A percentile compares a stretch with the other conserved stretches of the same genome.
Conservation (phyloP, 2,113 vertebrate genomes). For the Erythrolamprus reginae region DNA sequence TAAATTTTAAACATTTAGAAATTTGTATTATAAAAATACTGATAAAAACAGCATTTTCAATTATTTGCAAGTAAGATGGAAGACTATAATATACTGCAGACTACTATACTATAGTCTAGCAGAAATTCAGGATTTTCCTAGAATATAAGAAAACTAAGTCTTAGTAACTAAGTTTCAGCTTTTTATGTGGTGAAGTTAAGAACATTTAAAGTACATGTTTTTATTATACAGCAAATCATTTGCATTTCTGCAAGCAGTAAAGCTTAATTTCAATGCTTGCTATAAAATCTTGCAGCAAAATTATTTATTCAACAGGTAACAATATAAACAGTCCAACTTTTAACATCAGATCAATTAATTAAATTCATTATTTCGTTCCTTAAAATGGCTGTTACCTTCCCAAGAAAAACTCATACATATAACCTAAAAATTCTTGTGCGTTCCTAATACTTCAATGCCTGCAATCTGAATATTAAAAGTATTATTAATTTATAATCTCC, state of each 20-base stretch:
- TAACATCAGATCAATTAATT: not conserved
- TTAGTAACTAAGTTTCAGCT: not conserved
- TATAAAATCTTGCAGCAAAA: constrained; percentile 18
- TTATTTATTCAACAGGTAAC: not conserved
- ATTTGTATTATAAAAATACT: constrained; percentile 3
- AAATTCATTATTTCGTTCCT: not conserved
- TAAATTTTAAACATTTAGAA: not conserved
- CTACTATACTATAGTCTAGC: not conserved
- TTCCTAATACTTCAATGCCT: not conserved
- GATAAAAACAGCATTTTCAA: not conserved
- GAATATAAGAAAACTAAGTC: constrained; percentile 24
- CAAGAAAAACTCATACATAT: not conserved
- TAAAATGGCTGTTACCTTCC: not conserved
- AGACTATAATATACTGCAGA: not conserved
- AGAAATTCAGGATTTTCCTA: constrained; percentile 18
- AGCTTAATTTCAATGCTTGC: not conserved
- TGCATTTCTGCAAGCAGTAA: constrained; percentile 5
- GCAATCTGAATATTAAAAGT: not conserved
- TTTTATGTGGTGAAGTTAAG: not conserved
- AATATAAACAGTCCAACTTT: not conserved
- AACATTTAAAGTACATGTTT: not conserved
- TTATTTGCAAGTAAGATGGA: constrained; percentile 14
- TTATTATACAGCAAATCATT: constrained; percentile 13
- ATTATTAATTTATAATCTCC: not conserved
- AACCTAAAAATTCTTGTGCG: not conserved